These are phyloP conservation scores for Mus caroli DNA, from an alignment of 2,797 vertebrate genomes.

Conservation along the genomic window DNA sequence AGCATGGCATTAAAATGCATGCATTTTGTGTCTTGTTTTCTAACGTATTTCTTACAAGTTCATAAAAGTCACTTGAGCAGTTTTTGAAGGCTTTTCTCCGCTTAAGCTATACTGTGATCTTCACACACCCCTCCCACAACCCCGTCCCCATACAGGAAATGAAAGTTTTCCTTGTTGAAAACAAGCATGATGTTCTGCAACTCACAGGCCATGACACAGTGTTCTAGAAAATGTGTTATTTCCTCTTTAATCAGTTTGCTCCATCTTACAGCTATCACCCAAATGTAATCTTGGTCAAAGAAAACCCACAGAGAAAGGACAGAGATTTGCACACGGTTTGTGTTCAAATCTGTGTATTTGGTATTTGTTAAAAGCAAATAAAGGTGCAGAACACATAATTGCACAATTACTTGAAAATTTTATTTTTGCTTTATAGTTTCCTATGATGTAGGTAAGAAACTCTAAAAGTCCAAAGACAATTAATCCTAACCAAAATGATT, in stretches of 20 bases:
- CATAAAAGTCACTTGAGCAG: constrained; percentile 70
- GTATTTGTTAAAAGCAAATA: constrained; percentile 40
- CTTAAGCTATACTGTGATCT: constrained; percentile 76
- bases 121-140: too few relatives aligned
- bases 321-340: constrained; percentile 17
- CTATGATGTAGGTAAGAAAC: not conserved
- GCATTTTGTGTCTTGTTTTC: constrained; percentile 77
- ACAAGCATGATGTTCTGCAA: constrained; percentile 78
- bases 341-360: constrained; percentile 5
- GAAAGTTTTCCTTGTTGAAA: constrained; percentile 85
- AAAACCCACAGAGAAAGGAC: constrained; percentile 16
- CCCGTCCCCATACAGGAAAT: not conserved
- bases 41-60: constrained; percentile 74
- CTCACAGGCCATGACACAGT: constrained; percentile 74
- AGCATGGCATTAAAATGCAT: constrained; percentile 74
- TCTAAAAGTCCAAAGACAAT: not conserved
- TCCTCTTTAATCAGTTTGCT: constrained; percentile 78
- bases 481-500: not conserved
- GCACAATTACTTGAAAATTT: constrained; percentile 2
- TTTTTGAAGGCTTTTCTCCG: constrained; percentile 79
- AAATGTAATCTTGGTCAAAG: constrained; percentile 55
- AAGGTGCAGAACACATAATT: constrained; percentile 20
- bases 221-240: constrained; percentile 76
- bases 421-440: constrained; percentile 39
- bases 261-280: constrained; percentile 56